Percentiles rank a stretch among this genome's conserved stretches.
Conservation (phyloP, 2,113 vertebrate genomes). For the Mirza zaza region DNA sequence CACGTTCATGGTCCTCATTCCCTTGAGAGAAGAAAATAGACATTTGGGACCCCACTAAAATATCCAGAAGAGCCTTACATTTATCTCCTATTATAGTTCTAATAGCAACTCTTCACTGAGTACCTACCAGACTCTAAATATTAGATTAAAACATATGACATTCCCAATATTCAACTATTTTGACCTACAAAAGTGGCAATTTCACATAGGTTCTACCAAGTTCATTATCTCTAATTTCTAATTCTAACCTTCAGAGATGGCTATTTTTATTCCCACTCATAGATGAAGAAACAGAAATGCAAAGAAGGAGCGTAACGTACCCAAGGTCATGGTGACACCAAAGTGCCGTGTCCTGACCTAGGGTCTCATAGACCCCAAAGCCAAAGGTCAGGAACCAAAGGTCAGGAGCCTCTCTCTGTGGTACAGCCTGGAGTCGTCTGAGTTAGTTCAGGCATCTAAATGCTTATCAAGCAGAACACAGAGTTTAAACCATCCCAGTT, state of each 20-base stretch:
- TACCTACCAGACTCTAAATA: not conserved
- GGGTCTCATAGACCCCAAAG: not conserved
- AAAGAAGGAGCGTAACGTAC: not conserved
- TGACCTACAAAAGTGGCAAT: not conserved
- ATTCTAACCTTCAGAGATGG: not conserved
- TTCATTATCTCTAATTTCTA: not conserved
- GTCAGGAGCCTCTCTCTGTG: not conserved
- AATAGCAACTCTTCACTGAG: not conserved
- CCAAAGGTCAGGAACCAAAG: no score
- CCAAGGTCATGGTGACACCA: no score
- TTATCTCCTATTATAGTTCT: not conserved
- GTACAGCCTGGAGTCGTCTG: not conserved
- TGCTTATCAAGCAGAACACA: not conserved
- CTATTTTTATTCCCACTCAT: not conserved
- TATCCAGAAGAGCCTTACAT: not conserved
- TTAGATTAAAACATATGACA: not conserved
- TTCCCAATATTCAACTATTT: not conserved
- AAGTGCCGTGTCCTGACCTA: not conserved
- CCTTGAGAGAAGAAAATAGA: not conserved
- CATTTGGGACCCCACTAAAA: not conserved
- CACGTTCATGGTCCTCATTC: not conserved
- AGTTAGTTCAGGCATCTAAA: not conserved
- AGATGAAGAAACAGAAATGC: not conserved
- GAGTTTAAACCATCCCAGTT: not conserved
- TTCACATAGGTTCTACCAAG: not conserved